Evolutionary conservation across 2,113 vertebrate species (phyloP).

Genomic region (Petrocephalus microphthalmus): DNA sequence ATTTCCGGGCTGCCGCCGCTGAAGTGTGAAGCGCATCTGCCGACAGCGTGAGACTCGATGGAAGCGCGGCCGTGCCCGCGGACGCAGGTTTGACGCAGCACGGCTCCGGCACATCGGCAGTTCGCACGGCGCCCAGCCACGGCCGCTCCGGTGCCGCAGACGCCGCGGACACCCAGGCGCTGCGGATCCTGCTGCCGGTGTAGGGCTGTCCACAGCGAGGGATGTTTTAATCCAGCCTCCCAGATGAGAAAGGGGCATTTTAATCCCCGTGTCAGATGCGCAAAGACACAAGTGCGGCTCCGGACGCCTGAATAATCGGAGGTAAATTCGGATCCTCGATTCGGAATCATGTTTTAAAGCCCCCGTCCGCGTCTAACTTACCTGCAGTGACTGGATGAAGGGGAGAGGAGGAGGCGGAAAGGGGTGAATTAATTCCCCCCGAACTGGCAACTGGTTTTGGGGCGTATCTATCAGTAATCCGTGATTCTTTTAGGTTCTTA

Average conservation of each 20-base stretch:
- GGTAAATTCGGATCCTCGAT: background rate
- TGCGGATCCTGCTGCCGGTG: background rate
- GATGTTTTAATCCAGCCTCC: background rate
- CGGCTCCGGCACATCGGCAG: background rate
- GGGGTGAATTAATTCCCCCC: background rate
- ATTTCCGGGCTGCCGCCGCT: slow-evolving; percentile 15
- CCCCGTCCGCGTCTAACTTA: background rate
- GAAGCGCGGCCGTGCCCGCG: background rate
- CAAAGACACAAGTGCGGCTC: background rate
- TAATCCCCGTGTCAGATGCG: background rate
- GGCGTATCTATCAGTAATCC: background rate
- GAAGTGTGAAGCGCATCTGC: background rate
- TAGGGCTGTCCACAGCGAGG: background rate
- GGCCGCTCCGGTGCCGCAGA: background rate
- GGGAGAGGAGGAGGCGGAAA: background rate
- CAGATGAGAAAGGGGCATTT: background rate
- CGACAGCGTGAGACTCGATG: background rate
- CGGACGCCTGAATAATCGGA: background rate
- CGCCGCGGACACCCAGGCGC: background rate
- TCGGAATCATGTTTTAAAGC: background rate
- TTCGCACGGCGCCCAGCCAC: background rate
- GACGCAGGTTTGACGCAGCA: background rate
- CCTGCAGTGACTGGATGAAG: background rate
- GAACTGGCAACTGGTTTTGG: background rate
- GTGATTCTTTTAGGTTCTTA: background rate